These are phyloP conservation scores for Trogon surrucura DNA, from an alignment of 2,113 vertebrate genomes.

Conservation along the genomic window DNA sequence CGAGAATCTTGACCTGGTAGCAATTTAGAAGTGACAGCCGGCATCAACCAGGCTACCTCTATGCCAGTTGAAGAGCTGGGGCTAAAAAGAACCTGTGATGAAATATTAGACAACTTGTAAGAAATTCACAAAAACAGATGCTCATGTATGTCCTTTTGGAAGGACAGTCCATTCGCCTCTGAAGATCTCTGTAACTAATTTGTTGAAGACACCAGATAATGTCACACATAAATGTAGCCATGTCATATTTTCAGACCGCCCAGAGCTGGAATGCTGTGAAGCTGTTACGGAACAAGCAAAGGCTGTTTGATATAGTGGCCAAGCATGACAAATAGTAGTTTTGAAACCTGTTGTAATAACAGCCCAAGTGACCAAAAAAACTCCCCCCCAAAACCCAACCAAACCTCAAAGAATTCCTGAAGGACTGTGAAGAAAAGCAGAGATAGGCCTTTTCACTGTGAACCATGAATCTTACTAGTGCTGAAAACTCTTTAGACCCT, in stretches of 20 bases:
- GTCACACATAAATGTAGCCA: not conserved
- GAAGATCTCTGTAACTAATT: slow-evolving; percentile 26
- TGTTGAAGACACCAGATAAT: slow-evolving; percentile 29
- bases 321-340: not conserved
- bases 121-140: slow-evolving; percentile 47
- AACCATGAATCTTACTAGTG: not conserved
- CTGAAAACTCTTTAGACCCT: not conserved
- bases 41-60: not conserved
- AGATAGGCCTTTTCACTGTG: not conserved
- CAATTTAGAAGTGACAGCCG: slow-evolving; percentile 48
- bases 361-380: not conserved
- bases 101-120: slow-evolving; percentile 60
- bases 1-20: slow-evolving; percentile 42
- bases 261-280: not conserved
- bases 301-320: not conserved
- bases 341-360: not conserved
- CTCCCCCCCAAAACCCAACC: too few species aligned
- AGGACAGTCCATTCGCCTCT: not conserved
- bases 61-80: not conserved
- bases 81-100: slow-evolving; percentile 42
- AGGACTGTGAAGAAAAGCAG: not conserved
- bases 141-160: not conserved
- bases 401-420: not conserved
- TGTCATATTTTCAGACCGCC: not conserved
- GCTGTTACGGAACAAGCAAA: not conserved